phyloP scores from a whole-genome alignment of 2,888 invertebrate species.

The Andrena marginata region DNA sequence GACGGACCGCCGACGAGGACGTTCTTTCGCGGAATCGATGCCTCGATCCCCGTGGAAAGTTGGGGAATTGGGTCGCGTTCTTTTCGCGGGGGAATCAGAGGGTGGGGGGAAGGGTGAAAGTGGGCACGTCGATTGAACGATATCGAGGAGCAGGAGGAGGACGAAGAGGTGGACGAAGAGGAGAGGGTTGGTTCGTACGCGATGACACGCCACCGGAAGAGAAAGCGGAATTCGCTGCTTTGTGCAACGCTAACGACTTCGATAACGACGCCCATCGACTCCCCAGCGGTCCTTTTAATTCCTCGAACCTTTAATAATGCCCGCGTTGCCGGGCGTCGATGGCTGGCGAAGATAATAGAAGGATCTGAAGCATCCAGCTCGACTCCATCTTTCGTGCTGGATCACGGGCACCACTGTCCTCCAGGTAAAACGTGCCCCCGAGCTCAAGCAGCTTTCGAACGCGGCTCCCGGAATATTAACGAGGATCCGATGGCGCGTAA shows the following conservation, averaged over 20 bases:
- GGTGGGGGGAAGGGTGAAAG: neutral
- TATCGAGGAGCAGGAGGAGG: neutral
- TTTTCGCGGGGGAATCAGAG: slow-evolving; percentile 14
- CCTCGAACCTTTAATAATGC: slow-evolving; percentile 44
- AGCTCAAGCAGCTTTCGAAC: neutral
- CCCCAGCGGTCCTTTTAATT: slow-evolving; percentile 42
- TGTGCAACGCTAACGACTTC: slow-evolving; percentile 55
- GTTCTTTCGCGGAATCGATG: slow-evolving; percentile 9
- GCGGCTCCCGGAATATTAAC: neutral
- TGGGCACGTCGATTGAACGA: slow-evolving; percentile 23
- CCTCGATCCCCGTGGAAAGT: slow-evolving; percentile 13
- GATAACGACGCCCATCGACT: slow-evolving; percentile 48
- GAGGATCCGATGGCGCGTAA: too few species aligned
- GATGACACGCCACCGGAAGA: slow-evolving; percentile 27
- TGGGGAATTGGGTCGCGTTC: slow-evolving; percentile 43
- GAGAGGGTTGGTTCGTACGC: neutral
- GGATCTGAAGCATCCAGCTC: neutral
- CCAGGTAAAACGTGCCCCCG: neutral
- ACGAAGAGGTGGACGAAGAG: neutral
- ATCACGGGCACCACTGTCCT: neutral
- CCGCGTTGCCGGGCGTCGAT: neutral
- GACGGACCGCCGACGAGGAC: neutral
- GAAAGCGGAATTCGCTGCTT: slow-evolving; percentile 39
- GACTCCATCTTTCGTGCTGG: neutral
- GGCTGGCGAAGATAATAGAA: neutral